phyloP scores from a whole-genome alignment of 2,113 vertebrate genomes.

The Felis catus region DNA sequence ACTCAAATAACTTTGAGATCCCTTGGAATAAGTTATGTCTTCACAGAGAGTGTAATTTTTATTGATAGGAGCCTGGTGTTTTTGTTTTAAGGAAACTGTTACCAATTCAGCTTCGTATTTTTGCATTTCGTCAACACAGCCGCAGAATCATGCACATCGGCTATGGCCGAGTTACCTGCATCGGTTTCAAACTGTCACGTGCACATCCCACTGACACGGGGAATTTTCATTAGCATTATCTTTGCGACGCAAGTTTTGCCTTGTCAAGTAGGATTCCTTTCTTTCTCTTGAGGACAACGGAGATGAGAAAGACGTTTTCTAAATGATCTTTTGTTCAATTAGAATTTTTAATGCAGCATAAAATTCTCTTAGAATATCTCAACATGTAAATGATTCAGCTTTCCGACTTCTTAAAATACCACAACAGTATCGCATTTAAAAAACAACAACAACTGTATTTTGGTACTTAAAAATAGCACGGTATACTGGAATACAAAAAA shows the following conservation, averaged over 20 bases:
- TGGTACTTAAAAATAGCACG: constrained; percentile 63
- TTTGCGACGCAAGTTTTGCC: background rate
- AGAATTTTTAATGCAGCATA: background rate
- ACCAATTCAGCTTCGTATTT: fast-evolving
- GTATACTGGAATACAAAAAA: constrained; percentile 39
- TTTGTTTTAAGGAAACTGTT: background rate
- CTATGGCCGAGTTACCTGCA: fast-evolving
- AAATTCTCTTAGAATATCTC: constrained; percentile 3
- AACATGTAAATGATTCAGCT: constrained; percentile 46
- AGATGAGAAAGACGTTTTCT: background rate
- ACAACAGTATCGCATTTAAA: constrained; percentile 33
- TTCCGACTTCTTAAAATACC: constrained; percentile 58
- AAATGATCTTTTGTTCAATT: constrained; percentile 39
- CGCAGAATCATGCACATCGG: background rate
- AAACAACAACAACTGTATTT: constrained; percentile 33
- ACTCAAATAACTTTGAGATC: background rate
- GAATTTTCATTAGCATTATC: background rate
- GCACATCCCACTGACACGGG: background rate
- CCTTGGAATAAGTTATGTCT: background rate
- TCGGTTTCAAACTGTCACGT: fast-evolving
- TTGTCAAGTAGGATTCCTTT: background rate
- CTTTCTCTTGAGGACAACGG: background rate
- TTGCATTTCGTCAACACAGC: fast-evolving
- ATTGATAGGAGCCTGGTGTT: background rate
- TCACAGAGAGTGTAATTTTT: background rate